Evolutionary conservation across 2,888 invertebrate species (phyloP).

Genomic region (Escarpia spicata): DNA sequence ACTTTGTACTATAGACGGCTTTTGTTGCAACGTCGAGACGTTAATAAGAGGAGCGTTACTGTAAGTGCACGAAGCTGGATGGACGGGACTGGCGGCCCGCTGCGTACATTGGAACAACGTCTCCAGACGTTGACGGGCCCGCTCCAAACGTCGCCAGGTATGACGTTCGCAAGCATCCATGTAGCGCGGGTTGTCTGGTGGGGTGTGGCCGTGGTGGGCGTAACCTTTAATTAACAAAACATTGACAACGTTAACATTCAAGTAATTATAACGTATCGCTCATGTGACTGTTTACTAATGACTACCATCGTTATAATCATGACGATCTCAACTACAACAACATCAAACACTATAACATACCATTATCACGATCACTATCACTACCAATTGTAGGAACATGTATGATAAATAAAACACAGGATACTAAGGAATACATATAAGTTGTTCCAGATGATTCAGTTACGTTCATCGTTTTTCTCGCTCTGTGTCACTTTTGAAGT

Average conservation of each 20-base stretch:
- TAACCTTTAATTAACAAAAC: neutral
- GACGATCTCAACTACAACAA: neutral
- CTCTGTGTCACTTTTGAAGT: too few relatives aligned
- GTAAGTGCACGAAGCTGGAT: neutral
- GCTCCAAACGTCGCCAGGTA: neutral
- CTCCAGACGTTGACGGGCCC: neutral
- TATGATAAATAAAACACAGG: neutral
- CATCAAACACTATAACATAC: neutral
- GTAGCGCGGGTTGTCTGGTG: constrained; percentile 9
- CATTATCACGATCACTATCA: neutral
- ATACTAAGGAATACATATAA: too few relatives aligned
- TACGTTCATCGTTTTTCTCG: too few relatives aligned
- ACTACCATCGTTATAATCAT: neutral
- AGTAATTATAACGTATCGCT: neutral
- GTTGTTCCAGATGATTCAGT: too few relatives aligned
- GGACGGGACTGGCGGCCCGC: neutral
- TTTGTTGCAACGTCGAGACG: neutral
- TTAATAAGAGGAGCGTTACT: neutral
- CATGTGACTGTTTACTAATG: neutral
- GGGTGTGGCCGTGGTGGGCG: constrained; percentile 11
- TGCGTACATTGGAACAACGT: neutral
- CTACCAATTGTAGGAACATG: neutral
- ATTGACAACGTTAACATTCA: neutral
- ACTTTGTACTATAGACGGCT: neutral
- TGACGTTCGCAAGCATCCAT: constrained; percentile 9